Percentiles rank a stretch among this genome's conserved stretches.
These are phyloP conservation scores for Dilophus febrilis DNA, from an alignment of 2,888 invertebrate genomes.

Conservation along the genomic window DNA sequence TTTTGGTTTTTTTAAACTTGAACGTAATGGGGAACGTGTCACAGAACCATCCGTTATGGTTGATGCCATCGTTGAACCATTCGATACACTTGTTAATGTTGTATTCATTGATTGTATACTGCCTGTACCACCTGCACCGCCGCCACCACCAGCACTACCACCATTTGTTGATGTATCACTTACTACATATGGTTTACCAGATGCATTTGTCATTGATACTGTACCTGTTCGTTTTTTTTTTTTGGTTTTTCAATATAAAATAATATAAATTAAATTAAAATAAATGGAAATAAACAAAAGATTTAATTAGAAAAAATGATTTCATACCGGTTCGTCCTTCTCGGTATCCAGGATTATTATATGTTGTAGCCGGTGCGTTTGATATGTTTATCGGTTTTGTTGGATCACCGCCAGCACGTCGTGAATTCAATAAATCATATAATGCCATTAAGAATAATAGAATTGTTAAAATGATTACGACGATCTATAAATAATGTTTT, in stretches of 20 bases:
- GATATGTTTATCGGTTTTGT: constrained; percentile 41
- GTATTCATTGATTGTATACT: constrained; percentile 60
- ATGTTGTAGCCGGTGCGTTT: constrained; percentile 49
- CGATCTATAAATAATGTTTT: no score
- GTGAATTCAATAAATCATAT: constrained; percentile 64
- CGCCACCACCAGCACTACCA: no score
- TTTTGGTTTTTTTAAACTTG: constrained; percentile 56
- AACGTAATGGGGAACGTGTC: constrained; percentile 50
- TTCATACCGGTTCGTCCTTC: constrained; percentile 39
- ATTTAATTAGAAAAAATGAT: background rate
- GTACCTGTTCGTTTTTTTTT: constrained; percentile 15
- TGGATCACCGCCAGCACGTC: constrained; percentile 63
- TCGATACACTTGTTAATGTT: constrained; percentile 47
- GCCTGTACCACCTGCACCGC: constrained; percentile 21
- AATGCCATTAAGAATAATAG: constrained; percentile 58
- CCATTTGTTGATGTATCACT: constrained; percentile 36
- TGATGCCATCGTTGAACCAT: constrained; percentile 27
- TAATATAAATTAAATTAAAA: background rate
- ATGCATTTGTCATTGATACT: constrained; percentile 75
- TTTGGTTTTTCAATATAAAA: background rate
- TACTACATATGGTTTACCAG: constrained; percentile 61
- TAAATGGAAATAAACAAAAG: background rate
- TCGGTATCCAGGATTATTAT: constrained; percentile 73
- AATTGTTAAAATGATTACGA: constrained; percentile 57
- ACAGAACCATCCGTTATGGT: constrained; percentile 21